phyloP scores from a whole-genome alignment of 2,888 invertebrate species.

The Pseudococcus viburni region DNA sequence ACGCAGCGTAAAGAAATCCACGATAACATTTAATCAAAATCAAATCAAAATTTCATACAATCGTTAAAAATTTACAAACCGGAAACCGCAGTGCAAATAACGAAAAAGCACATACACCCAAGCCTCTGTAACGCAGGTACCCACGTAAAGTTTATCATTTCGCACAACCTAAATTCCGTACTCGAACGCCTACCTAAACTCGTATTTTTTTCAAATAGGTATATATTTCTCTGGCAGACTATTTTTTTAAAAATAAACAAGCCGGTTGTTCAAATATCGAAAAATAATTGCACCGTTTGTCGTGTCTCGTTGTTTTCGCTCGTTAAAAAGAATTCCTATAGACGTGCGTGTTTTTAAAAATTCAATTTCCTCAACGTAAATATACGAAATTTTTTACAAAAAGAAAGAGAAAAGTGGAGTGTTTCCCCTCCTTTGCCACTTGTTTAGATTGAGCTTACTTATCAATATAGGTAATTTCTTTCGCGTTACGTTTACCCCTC shows the following conservation, averaged over 20 bases:
- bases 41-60: not conserved
- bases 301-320: not conserved
- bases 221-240: not conserved
- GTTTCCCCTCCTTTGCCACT: slow-evolving; percentile 4
- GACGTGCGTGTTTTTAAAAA: slow-evolving; percentile 35
- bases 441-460: slow-evolving; percentile 36
- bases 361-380: slow-evolving; percentile 38
- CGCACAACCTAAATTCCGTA: slow-evolving; percentile 7
- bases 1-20: not conserved
- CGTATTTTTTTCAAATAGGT: too few relatives aligned
- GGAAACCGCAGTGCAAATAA: not conserved
- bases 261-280: slow-evolving; percentile 33
- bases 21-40: not conserved
- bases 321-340: not conserved
- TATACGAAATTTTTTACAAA: not conserved
- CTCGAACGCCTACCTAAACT: not conserved
- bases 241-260: slow-evolving; percentile 32
- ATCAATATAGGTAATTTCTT: not conserved
- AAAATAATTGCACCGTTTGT: slow-evolving; percentile 37
- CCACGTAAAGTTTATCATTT: not conserved
- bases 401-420: too few relatives aligned
- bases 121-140: not conserved
- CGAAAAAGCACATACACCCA: not conserved
- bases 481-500: not conserved
- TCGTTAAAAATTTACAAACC: slow-evolving; percentile 35